A percentile compares a stretch with the other conserved stretches of the same genome.
phyloP scores from a whole-genome alignment of 2,888 invertebrate genomes.

The Cephus sareptanus region DNA sequence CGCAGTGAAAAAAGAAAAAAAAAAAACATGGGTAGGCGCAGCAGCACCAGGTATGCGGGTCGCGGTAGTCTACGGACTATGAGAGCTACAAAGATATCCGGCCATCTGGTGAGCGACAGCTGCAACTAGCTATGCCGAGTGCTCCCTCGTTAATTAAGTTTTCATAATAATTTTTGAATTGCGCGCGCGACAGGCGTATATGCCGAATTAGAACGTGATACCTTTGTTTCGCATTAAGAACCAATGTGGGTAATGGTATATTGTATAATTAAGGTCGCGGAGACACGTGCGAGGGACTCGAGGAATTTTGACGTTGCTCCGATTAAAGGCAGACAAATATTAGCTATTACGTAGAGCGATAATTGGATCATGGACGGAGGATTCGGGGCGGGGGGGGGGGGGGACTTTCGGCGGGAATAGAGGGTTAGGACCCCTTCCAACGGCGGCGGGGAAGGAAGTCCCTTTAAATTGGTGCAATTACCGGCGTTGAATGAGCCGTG shows the following conservation, averaged over 20 bases:
- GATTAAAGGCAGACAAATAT: not conserved
- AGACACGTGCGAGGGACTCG: not conserved
- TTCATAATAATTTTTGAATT: not conserved
- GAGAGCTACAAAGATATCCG: not conserved
- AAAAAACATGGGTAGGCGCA: not conserved
- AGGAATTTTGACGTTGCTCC: not conserved
- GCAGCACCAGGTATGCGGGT: not conserved
- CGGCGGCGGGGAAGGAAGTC: not conserved
- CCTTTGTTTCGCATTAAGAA: not conserved
- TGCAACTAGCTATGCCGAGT: not conserved
- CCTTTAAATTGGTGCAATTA: not conserved
- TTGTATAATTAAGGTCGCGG: too few species aligned
- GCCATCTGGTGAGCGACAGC: not conserved
- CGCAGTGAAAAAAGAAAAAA: not conserved
- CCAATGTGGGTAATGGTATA: not conserved
- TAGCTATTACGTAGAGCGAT: not conserved
- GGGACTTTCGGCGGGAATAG: not conserved
- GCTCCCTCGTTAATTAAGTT: not conserved
- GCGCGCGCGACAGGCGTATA: not conserved
- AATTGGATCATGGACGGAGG: not conserved
- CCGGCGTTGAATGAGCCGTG: not conserved
- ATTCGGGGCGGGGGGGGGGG: not conserved
- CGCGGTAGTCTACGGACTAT: not conserved
- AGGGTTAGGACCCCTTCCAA: not conserved
- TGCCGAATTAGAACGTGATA: not conserved